phyloP scores from a whole-genome alignment of 1,140 invertebrate species.

The Drosophila orosa region DNA sequence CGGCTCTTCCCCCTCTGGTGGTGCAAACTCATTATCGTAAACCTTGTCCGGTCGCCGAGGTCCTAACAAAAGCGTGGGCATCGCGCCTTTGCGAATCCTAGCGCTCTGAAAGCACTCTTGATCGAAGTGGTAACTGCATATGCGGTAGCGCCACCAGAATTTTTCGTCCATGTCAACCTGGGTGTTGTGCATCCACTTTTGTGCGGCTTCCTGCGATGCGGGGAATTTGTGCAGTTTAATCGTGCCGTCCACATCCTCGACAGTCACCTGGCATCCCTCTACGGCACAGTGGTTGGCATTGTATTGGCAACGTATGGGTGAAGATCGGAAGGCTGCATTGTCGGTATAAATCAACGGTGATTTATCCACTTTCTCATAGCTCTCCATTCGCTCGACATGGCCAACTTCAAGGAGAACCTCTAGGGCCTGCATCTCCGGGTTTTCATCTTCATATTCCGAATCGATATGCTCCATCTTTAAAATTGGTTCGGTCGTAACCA shows the following conservation, averaged over 20 bases:
- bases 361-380: conserved; percentile 62
- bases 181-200: conserved; percentile 75
- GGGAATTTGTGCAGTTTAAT: conserved; percentile 73
- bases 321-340: not conserved
- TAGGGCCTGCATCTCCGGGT: conserved; percentile 21
- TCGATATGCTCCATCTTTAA: conserved; percentile 44
- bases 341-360: conserved; percentile 3
- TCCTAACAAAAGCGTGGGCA: conserved; percentile 65
- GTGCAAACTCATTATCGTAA: conserved; percentile 56
- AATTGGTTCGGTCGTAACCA: conserved; percentile 32
- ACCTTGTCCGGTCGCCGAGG: conserved; percentile 39
- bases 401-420: conserved; percentile 71
- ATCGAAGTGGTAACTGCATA: conserved; percentile 70
- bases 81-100: conserved; percentile 54
- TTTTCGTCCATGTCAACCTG: conserved; percentile 60
- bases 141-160: conserved; percentile 71
- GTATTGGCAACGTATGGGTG: conserved; percentile 25
- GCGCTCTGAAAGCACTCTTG: conserved; percentile 58
- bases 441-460: conserved; percentile 22
- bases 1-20: conserved; percentile 26
- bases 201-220: conserved; percentile 36
- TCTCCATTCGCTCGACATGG: conserved; percentile 64
- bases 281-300: conserved; percentile 64
- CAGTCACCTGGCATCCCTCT: conserved; percentile 54
- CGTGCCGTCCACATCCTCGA: conserved; percentile 34